Percentiles rank a stretch among this genome's conserved stretches.
Evolutionary conservation across 2,888 invertebrate genomes (phyloP).

Genomic region (Scaptomyza reducta): DNA sequence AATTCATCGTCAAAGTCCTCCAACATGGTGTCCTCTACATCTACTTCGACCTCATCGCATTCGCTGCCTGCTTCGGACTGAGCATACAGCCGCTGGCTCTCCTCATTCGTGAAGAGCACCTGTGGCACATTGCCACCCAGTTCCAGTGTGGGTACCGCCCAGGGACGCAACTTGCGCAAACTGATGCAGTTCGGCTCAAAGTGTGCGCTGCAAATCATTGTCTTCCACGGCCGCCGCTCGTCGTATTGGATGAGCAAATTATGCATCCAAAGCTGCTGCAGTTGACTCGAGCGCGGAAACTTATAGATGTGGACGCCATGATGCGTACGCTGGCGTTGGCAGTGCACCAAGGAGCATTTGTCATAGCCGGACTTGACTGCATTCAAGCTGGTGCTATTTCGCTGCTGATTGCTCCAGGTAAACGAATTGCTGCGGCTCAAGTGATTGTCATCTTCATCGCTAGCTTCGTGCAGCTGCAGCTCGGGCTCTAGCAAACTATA

Average conservation of each 20-base stretch:
- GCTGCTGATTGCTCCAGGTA: conserved; percentile 31
- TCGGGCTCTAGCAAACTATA: conserved; percentile 47
- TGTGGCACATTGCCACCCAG: conserved; percentile 71
- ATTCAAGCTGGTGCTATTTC: conserved; percentile 41
- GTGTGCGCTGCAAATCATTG: conserved; percentile 70
- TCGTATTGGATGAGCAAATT: conserved; percentile 67
- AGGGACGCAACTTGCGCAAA: conserved; percentile 68
- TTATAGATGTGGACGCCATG: conserved; percentile 73
- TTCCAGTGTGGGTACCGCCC: conserved; percentile 79
- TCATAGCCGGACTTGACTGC: conserved; percentile 70
- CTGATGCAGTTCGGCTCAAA: conserved; percentile 64
- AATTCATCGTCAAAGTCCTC: conserved; percentile 35
- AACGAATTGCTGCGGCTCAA: background rate
- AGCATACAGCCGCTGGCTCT: conserved; percentile 41
- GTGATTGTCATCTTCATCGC: conserved; percentile 11
- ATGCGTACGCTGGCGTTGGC: conserved; percentile 63
- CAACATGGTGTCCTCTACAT: conserved; percentile 24
- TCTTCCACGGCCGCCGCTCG: conserved; percentile 70
- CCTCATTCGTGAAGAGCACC: conserved; percentile 56
- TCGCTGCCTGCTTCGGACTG: conserved; percentile 39
- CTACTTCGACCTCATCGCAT: conserved; percentile 37
- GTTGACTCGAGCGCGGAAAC: conserved; percentile 57
- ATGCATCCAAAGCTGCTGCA: conserved; percentile 71
- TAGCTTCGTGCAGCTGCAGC: conserved; percentile 45
- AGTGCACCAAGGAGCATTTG: conserved; percentile 67